These are phyloP conservation scores for Phrynocephalus forsythii DNA, from an alignment of 2,797 vertebrate genomes.

Conservation along the genomic window DNA sequence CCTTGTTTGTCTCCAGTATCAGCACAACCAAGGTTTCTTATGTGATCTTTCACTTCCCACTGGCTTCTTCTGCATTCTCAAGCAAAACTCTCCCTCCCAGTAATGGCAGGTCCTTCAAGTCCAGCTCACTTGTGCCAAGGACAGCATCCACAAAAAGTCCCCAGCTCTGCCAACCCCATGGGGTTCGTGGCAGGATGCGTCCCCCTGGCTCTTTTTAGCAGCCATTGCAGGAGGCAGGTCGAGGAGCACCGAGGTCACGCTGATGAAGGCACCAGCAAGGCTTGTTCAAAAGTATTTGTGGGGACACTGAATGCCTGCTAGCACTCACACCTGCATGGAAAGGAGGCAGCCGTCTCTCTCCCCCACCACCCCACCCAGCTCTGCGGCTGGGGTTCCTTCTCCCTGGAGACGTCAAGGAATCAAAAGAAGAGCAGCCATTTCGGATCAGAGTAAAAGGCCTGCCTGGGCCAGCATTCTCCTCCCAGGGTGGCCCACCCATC, in stretches of 20 bases:
- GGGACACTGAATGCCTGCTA: not conserved
- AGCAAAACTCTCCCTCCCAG: accelerated
- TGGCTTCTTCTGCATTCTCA: not conserved
- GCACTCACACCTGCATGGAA: not conserved
- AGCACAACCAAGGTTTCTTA: not conserved
- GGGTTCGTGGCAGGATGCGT: too few relatives aligned
- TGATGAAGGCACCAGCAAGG: not conserved
- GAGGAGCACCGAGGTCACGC: not conserved
- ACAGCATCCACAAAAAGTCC: not conserved
- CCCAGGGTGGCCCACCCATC: not conserved
- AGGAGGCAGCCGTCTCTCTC: too few relatives aligned
- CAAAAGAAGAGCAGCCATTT: not conserved
- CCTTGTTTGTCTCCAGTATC: accelerated
- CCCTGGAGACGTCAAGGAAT: not conserved
- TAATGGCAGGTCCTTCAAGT: not conserved
- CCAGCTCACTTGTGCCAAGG: not conserved
- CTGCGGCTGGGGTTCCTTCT: too few relatives aligned
- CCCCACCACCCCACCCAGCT: too few relatives aligned
- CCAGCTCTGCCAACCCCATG: not conserved
- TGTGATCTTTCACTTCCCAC: accelerated
- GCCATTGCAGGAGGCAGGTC: not conserved
- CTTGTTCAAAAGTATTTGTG: not conserved
- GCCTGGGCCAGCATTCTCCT: not conserved
- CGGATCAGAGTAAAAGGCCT: not conserved
- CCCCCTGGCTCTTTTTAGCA: not conserved